A percentile compares a stretch with the other conserved stretches of the same genome.
Evolutionary conservation across 1,140 invertebrate species (phyloP).

Genomic region (Philopotamus ludificatus): DNA sequence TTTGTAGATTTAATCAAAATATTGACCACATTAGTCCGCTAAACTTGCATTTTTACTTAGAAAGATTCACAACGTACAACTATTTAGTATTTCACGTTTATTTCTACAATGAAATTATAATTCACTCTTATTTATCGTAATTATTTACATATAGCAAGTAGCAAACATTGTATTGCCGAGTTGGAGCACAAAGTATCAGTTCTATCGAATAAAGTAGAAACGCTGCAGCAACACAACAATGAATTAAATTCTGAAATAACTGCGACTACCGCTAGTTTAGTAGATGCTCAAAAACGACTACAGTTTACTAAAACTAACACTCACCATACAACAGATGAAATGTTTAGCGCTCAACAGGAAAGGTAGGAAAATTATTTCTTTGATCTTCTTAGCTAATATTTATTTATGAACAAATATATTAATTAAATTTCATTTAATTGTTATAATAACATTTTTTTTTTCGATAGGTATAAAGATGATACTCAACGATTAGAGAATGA

Average conservation of each 20-base stretch:
- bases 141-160: slow-evolving; percentile 46
- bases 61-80: neutral
- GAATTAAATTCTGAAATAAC: slow-evolving; percentile 48
- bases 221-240: slow-evolving; percentile 48
- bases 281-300: slow-evolving; percentile 49
- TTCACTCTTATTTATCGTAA: neutral
- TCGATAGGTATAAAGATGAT: slow-evolving; percentile 54
- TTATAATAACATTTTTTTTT: slow-evolving; percentile 43
- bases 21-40: too few species aligned
- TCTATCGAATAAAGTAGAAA: slow-evolving; percentile 45
- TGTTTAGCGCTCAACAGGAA: slow-evolving; percentile 54
- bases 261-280: slow-evolving; percentile 47
- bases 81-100: neutral
- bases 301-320: slow-evolving; percentile 48
- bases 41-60: neutral
- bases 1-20: too few species aligned
- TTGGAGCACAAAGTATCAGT: slow-evolving; percentile 47
- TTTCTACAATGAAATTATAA: neutral
- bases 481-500: slow-evolving; percentile 52
- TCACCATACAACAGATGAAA: slow-evolving; percentile 51
- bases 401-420: neutral
- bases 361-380: slow-evolving; percentile 43
- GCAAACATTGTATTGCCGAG: slow-evolving; percentile 51
- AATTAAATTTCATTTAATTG: neutral
- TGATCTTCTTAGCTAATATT: neutral